phyloP scores from a whole-genome alignment of 2,797 vertebrate species.

The Halcyon badia region DNA sequence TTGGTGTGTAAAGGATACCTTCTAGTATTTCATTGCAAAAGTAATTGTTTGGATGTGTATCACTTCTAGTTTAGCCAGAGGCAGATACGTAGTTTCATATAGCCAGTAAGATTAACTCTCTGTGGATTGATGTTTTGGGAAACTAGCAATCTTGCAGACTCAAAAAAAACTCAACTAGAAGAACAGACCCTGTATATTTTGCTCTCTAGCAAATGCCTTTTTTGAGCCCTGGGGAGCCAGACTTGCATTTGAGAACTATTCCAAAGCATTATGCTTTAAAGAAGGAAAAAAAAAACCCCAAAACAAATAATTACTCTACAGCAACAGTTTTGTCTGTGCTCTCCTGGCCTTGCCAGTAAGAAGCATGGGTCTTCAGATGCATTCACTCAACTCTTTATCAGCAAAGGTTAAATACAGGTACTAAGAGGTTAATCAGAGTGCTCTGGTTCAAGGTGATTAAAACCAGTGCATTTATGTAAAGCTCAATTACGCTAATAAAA shows the following conservation, averaged over 20 bases:
- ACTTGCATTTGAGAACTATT: neutral
- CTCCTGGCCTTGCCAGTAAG: neutral
- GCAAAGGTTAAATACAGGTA: neutral
- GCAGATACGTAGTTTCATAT: neutral
- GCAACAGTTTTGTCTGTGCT: neutral
- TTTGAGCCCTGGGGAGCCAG: neutral
- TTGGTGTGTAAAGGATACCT: neutral
- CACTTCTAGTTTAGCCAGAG: slow-evolving; percentile 11
- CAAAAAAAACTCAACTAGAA: neutral
- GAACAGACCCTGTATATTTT: neutral
- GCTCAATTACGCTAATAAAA: neutral
- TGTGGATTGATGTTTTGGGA: slow-evolving; percentile 3
- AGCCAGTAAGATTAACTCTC: neutral
- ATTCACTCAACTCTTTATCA: neutral
- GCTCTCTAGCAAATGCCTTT: neutral
- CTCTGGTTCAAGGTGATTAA: neutral
- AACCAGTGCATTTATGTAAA: neutral
- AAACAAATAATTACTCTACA: neutral
- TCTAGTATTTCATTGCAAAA: slow-evolving; percentile 39
- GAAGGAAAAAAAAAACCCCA: neutral
- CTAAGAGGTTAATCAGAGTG: neutral
- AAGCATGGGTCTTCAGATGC: neutral
- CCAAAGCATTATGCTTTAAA: neutral
- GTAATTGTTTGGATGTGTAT: slow-evolving; percentile 24
- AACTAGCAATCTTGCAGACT: neutral